A percentile compares a stretch with the other conserved stretches of the same genome.
These are phyloP conservation scores for Bovichtus diacanthus DNA, from an alignment of 2,797 vertebrate species.

Conservation along the genomic window DNA sequence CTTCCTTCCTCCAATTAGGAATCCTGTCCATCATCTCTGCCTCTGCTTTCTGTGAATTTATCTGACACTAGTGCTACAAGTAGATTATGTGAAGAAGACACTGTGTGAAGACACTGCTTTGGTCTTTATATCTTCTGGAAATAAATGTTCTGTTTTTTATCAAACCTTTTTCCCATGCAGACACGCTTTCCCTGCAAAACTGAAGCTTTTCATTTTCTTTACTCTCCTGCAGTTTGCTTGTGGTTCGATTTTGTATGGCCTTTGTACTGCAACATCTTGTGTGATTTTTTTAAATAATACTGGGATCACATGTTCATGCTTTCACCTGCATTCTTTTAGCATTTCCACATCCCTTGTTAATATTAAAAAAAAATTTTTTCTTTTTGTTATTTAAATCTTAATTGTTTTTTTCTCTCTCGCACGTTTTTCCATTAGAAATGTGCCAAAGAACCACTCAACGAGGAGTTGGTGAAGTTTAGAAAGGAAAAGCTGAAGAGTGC, in stretches of 20 bases:
- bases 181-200: not conserved
- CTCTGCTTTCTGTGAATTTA: conserved; percentile 14
- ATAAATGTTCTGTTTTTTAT: not conserved
- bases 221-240: not conserved
- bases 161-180: not conserved
- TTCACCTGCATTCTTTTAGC: not conserved
- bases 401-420: no score
- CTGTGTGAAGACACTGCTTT: not conserved
- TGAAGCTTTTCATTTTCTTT: not conserved
- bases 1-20: conserved; percentile 7
- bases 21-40: not conserved
- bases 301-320: no score
- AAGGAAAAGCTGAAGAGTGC: conserved; percentile 73
- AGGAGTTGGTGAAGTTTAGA: conserved; percentile 74
- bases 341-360: not conserved
- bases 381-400: no score
- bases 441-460: conserved; percentile 61
- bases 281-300: no score
- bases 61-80: not conserved
- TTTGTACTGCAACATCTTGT: no score
- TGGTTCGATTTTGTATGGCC: no score
- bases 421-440: conserved; percentile 42
- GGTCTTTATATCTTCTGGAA: not conserved
- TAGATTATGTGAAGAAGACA: not conserved
- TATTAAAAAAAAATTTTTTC: not conserved